These are phyloP conservation scores for Lutjanus argentimaculatus DNA, from an alignment of 2,797 vertebrate genomes.

Conservation along the genomic window DNA sequence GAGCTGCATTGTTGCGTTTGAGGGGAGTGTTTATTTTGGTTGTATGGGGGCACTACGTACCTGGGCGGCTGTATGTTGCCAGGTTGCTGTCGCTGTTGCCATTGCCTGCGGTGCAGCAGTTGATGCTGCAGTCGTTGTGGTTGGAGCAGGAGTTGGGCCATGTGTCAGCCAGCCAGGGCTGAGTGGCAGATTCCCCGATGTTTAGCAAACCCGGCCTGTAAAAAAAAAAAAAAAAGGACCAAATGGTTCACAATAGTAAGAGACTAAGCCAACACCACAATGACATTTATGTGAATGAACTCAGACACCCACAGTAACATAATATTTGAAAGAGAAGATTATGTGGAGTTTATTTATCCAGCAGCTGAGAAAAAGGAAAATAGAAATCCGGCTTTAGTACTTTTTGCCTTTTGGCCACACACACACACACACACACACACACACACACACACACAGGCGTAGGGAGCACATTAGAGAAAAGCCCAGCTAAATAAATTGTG, in stretches of 20 bases:
- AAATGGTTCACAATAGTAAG: constrained; percentile 62
- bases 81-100: constrained; percentile 98
- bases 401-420: constrained; percentile 64
- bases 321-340: constrained; percentile 76
- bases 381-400: constrained; percentile 67
- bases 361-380: constrained; percentile 64
- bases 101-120: constrained; percentile 95
- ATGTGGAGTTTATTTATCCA: constrained; percentile 70
- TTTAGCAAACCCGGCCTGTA: constrained; percentile 96
- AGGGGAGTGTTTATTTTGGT: constrained; percentile 54
- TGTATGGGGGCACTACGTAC: constrained; percentile 79
- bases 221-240: constrained; percentile 28
- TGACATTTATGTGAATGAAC: constrained; percentile 69
- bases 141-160: constrained; percentile 98
- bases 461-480: constrained; percentile 62
- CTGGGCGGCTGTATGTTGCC: constrained; percentile 97
- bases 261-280: constrained; percentile 56
- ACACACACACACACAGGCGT: constrained; percentile 21
- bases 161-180: constrained; percentile 98
- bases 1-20: constrained; percentile 39
- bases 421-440: constrained; percentile 24
- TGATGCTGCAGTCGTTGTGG: constrained; percentile 98
- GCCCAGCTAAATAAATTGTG: constrained; percentile 80
- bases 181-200: constrained; percentile 93
- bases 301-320: constrained; percentile 65